Evolutionary conservation across 2,113 vertebrate species (phyloP).

Genomic region (Menura novaehollandiae): DNA sequence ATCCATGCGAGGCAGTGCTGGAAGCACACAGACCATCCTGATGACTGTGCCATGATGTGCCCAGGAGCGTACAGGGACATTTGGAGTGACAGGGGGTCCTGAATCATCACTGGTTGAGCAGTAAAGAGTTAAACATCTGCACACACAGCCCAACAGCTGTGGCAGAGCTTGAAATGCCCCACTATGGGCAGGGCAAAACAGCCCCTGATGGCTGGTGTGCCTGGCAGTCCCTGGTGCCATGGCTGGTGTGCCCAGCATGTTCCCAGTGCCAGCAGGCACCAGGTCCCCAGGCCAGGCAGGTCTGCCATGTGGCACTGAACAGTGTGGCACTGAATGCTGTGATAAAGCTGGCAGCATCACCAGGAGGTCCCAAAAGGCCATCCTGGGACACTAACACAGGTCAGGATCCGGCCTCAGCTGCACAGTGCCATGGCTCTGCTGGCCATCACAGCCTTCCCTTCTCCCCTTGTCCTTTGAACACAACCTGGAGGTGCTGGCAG

Average conservation of each 20-base stretch:
- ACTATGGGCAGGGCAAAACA: background rate
- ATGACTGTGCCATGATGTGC: fast-evolving
- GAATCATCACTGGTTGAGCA: background rate
- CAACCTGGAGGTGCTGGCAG: background rate
- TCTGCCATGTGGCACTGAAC: background rate
- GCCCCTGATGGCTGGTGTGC: background rate
- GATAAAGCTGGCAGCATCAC: background rate
- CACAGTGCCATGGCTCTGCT: fast-evolving
- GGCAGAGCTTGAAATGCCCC: background rate
- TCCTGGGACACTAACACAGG: background rate
- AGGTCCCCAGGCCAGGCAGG: background rate
- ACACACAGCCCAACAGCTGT: background rate
- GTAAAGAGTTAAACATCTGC: background rate
- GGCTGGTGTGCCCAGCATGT: background rate
- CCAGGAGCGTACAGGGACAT: fast-evolving
- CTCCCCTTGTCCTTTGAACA: background rate
- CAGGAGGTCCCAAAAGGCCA: background rate
- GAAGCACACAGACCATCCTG: fast-evolving
- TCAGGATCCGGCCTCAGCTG: background rate
- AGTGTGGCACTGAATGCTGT: background rate
- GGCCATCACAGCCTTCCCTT: background rate
- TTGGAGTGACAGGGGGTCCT: background rate
- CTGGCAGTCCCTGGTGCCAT: fast-evolving
- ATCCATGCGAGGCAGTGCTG: fast-evolving
- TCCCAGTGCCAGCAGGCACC: background rate